Percentiles rank a stretch among this genome's conserved stretches.
phyloP scores from a whole-genome alignment of 2,113 vertebrate genomes.

The Chrysemys picta region DNA sequence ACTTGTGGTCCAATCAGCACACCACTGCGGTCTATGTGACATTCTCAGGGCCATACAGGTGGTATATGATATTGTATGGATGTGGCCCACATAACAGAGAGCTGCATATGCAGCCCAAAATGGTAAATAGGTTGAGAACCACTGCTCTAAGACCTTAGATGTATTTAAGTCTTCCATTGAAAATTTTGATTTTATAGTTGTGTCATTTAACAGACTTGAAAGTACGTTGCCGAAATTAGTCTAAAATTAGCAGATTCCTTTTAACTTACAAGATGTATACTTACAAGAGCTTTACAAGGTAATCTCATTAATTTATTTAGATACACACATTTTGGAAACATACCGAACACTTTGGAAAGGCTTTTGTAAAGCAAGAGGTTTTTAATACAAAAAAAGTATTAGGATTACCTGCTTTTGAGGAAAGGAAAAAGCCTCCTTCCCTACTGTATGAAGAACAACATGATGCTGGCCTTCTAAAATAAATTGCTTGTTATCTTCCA shows the following conservation, averaged over 20 bases:
- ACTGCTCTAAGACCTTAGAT: neutral
- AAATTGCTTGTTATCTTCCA: slow-evolving; percentile 96
- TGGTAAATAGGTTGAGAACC: too few species aligned
- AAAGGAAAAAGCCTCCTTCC: slow-evolving; percentile 91
- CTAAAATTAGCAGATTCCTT: neutral
- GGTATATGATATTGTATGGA: too few species aligned
- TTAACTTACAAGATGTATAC: neutral
- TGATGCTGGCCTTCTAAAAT: slow-evolving; percentile 98
- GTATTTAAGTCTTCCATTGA: neutral
- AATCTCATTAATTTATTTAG: neutral
- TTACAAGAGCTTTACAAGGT: neutral
- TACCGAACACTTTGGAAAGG: neutral
- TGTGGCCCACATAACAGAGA: too few species aligned
- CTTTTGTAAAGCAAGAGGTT: neutral
- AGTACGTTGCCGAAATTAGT: neutral
- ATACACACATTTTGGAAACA: neutral
- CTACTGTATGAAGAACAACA: slow-evolving; percentile 87
- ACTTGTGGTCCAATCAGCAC: too few species aligned
- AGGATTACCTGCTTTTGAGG: slow-evolving; percentile 90
- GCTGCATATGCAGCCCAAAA: too few species aligned
- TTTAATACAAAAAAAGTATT: neutral
- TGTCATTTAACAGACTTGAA: neutral
- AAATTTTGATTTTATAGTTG: neutral
- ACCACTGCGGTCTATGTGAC: too few species aligned
- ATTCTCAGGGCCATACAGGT: too few species aligned